Evolutionary conservation across 1,140 invertebrate species (phyloP).

Genomic region (Rhizoglyphus robini): DNA sequence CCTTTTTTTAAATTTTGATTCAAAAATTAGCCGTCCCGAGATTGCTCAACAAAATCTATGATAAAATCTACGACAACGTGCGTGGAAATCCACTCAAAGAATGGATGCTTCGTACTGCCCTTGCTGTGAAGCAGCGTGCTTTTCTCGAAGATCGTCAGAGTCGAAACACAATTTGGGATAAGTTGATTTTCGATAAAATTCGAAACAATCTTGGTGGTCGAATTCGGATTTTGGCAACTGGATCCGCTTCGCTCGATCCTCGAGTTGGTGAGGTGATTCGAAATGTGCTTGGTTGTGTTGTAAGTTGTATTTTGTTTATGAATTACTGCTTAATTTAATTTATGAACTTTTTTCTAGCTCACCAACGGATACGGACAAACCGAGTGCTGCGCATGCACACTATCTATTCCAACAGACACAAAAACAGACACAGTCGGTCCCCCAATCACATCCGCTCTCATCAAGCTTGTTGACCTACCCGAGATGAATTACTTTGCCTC

Average conservation of each 20-base stretch:
- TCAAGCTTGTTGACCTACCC: constrained; percentile 87
- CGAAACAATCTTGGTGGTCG: constrained; percentile 77
- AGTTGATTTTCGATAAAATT: constrained; percentile 76
- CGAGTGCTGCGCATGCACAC: constrained; percentile 79
- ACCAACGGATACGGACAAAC: constrained; percentile 96
- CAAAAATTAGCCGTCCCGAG: constrained; percentile 79
- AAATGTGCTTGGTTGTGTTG: constrained; percentile 79
- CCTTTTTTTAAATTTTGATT: too few relatives aligned
- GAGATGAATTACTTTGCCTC: constrained; percentile 93
- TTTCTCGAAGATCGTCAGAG: constrained; percentile 63
- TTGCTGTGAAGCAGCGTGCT: constrained; percentile 68
- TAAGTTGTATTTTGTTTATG: constrained; percentile 44
- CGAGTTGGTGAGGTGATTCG: constrained; percentile 86
- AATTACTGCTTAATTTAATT: too few relatives aligned
- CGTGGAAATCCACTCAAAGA: constrained; percentile 60
- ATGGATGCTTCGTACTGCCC: constrained; percentile 63
- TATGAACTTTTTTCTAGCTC: too few relatives aligned
- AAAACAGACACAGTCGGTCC: constrained; percentile 70
- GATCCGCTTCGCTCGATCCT: constrained; percentile 80
- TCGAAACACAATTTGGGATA: constrained; percentile 68
- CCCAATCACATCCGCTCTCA: constrained; percentile 75
- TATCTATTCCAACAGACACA: constrained; percentile 82
- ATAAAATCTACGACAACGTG: constrained; percentile 62
- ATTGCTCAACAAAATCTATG: constrained; percentile 82
- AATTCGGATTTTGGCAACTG: constrained; percentile 78